Base-by-base conservation (phyloP, 2,113 vertebrate genomes). In the Corythoichthys haematopterus region DNA sequence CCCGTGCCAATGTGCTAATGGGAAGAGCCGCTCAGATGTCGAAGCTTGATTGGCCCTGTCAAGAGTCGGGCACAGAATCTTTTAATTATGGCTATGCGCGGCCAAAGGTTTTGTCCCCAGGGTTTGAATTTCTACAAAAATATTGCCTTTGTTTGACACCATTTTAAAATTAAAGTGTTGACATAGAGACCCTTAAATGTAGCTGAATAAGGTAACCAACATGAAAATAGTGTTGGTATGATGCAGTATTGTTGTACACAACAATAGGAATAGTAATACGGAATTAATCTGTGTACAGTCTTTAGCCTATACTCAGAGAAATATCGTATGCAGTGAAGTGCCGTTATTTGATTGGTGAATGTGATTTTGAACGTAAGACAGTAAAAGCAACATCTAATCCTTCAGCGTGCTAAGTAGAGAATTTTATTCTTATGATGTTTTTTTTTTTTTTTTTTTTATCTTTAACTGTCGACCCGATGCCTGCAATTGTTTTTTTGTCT, bases 1-100 rank as follows among this genome's bases (percentile, higher is more conserved):
- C 64, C 66, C 66, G 57, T 64, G 40, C 16, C n/a, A 50, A 66
- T 60, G 51, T 58, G 37, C 53, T 60, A 38, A 15, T 68, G 51
- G 65, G 65, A 68, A 40, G 55, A 37, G 47, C 60, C 40, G 52
- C 53, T 55, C 50, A 15, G 47, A 65, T 51, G 60, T 45, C 60
- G 38, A 62, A 10, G 60, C 60, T 62, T 64, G 60, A 46, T 28
- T 45, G 58, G 58, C 58, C 63, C 63, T 38, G 28, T 45, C 20
- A 7, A 67, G 48, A 40, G 48, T 40, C 35, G 38, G 50, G 50
- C n/a, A 13, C 63, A 50, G 45, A 64, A 45, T 14, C 47, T 37
- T 45, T 61, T 37, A 64, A 51, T 61, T 3, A 8, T 28, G 36
- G 48, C 38, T 55, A 20, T 16, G 40, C 14, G 1, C 4, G 15